Base-by-base conservation (phyloP, 2,888 invertebrate species). In the Strigamia crassipes region DNA sequence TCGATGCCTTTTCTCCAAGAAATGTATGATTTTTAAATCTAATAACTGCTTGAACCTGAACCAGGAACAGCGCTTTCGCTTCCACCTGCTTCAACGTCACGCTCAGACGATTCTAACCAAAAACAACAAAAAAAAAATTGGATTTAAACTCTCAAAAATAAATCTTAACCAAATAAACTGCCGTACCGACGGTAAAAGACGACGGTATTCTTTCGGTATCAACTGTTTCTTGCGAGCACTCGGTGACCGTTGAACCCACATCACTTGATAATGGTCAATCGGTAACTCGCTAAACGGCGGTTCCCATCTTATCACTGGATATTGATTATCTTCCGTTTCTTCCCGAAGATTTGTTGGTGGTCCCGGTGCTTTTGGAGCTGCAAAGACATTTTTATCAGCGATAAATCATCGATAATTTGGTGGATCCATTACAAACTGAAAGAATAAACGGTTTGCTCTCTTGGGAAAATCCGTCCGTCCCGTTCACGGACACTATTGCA, bases 211-310 rank as follows among this genome's bases (percentile, higher is more conserved):
- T 13, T 78, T 78, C 3, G 6, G 61, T 8, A 23, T 18, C 23
- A 23, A 18, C 6, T 61, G 61, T 61, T 61, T 61, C 12, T 61
- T 61, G 23, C 61, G 61, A 6, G 10, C 21, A 23, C 10, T 61
- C 23, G 61, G 21, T 23, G 61, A 42, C 38, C 80, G 18, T 80
- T 42, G 80, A 3, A 51, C 13, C 80, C 80, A 80, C 18, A 56
- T 34, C 2, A 80, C 42, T 10, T 56, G 34, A 27, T 80, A 80
- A 38, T 31, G 21, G 18, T 34, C 27, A 12, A 80, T 56, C 15
- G 80, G 80, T n/a, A 80, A 31, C n/a, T 80, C 80, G 31, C 38
- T 56, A 27, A 61, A n/a, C 15, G 80, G 80, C 9, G 80, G 80
- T 21, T 80, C 80, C 80, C 80, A 80, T 21, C 34, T 23, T 10